Base-by-base conservation (phyloP, 2,113 vertebrate genomes). In the Petaurus breviceps region DNA sequence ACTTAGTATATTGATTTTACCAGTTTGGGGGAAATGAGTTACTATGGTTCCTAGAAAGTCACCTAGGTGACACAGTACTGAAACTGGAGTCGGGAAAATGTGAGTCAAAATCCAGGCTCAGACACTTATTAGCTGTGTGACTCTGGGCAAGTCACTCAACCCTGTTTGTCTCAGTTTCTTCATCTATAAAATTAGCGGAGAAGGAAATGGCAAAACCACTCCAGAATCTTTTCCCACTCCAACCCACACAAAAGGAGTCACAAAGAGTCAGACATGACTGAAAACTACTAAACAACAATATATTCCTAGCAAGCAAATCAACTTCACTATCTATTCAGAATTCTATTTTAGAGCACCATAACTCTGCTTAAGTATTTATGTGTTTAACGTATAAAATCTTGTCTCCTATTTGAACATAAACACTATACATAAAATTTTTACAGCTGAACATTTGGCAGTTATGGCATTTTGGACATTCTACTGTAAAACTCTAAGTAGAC, bases 191-290 rank as follows among this genome's bases (percentile, higher is more conserved):
- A n/a, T 77, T 37, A 77, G 12, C 19, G 37, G 12, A n/a, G 61
- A 77, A 77, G 12, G 12, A 77, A 77, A n/a, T n/a, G 14, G 12
- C 16, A n/a, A 19, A 51, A 77, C 5, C 31, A 77, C 14, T 77
- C 16, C 37, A 68, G 26, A 12, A 68, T 68, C 14, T n/a, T n/a
- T n/a, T 16, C 61, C 61, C 31, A 31, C 3, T 0, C 12, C 37
- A 1, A 14, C 61, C 28, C 28, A 0, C 8, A 57, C 28, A n/a
- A 16, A n/a, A n/a, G 37, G 4, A 6, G 14, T n/a, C 1, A n/a
- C 5, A 77, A 77, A n/a, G 26, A 31, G 37, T 77, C 3, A n/a
- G 12, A n/a, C 19, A 77, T 77, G 61, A n/a, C 28, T 28, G 25
- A 11, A 28, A 25, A 55, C 4, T 16, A 77, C 61, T 77, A 19